Base-by-base conservation (phyloP, 2,888 invertebrate genomes). In the Brachylomia viminalis region DNA sequence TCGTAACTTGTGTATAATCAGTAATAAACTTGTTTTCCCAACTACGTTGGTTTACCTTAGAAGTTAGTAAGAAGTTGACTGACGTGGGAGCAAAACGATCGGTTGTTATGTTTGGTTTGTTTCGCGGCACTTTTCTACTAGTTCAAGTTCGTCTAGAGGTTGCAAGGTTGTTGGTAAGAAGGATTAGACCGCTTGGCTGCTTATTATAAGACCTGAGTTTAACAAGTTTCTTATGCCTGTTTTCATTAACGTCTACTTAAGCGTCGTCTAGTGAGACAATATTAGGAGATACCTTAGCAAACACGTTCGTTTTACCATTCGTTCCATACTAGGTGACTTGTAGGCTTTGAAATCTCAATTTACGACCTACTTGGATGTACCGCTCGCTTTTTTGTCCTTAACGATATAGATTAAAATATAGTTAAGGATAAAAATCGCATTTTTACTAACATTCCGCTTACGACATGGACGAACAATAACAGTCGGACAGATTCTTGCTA, bases 1-100 rank as follows among this genome's bases (percentile, higher is more conserved):
- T n/a, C 54, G 64, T 66, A 68, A 81, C 49, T 83, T 81, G 72
- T 64, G 38, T 20, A n/a, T 45, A 81, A 79, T 52, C 75, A 68
- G 49, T 67, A 62, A 70, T 79, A 56, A 82, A 59, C 64, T 77
- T 76, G 68, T 82, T 69, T 75, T 30, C 30, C 38, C 27, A 62
- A 70, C 38, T 11, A 59, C 38, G 30, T 47, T 30, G 49, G 33
- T 45, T 45, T 52, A 47, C 30, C 15, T 80, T 64, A 62, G 15
- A 67, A 77, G 82, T 80, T 80, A 20, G 67, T 71, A 47, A 64
- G 56, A 67, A 64, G 45, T 62, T 71, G 64, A 73, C 5, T 71
- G 72, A 78, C 56, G 38, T 23, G 52, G 13, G 56, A 58, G 64
- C 38, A 72, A 17, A 67, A 56, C 17, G 23, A 80, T 72, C 10